phyloP scores from a whole-genome alignment of 2,888 invertebrate species.

The Yponomeuta sedellus region DNA sequence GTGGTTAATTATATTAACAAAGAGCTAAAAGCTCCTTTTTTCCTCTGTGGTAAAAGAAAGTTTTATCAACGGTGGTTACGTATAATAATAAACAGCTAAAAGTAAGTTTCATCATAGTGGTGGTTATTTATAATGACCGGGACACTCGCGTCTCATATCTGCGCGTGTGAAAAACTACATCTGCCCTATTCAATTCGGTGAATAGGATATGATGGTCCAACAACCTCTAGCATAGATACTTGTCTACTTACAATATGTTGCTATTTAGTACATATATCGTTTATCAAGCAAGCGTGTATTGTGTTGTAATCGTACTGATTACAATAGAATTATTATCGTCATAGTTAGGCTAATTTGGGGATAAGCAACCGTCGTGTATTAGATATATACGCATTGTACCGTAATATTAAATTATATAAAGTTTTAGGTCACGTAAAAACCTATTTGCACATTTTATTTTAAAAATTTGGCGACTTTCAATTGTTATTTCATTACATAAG shows the following conservation, averaged over 20 bases:
- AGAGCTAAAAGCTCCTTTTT: too few relatives aligned
- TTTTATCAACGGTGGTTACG: too few relatives aligned
- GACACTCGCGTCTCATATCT: slow-evolving; percentile 24
- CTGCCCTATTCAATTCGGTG: slow-evolving; percentile 17
- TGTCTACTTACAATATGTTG: background rate
- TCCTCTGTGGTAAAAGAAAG: too few relatives aligned
- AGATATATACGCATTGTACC: too few relatives aligned
- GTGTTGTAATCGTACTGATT: background rate
- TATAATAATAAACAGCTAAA: too few relatives aligned
- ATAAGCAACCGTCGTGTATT: too few relatives aligned
- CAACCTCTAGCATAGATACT: background rate
- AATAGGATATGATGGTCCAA: slow-evolving; percentile 17
- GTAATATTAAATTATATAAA: background rate
- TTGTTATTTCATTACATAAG: too few relatives aligned
- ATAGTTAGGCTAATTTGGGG: background rate
- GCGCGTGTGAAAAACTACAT: slow-evolving; percentile 31
- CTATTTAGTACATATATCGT: background rate
- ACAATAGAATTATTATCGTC: background rate
- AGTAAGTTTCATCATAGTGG: background rate
- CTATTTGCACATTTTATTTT: too few relatives aligned
- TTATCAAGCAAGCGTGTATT: background rate
- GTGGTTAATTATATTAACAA: too few relatives aligned
- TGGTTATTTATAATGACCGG: background rate
- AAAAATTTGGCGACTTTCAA: too few relatives aligned
- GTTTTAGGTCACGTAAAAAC: background rate